A percentile compares a stretch with the other conserved stretches of the same genome.
These are phyloP conservation scores for Platypus cylindrus DNA, from an alignment of 2,888 invertebrate species.

Conservation along the genomic window DNA sequence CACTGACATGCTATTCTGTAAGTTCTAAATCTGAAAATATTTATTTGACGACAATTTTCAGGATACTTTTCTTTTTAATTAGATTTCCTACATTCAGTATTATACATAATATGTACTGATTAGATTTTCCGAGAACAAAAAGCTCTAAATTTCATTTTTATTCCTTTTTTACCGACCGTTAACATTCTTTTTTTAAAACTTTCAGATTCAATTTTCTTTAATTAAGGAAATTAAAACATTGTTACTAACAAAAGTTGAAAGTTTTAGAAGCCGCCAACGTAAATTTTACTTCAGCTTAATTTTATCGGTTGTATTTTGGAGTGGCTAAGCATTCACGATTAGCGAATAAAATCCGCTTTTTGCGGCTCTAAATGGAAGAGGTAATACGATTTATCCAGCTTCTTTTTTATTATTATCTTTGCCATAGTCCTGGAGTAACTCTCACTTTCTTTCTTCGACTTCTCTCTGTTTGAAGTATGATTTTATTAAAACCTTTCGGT, in stretches of 20 bases:
- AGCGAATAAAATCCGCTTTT: slow-evolving; percentile 12
- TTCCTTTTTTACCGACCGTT: not conserved
- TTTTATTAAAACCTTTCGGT: no score
- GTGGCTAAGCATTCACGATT: slow-evolving; percentile 12
- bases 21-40: no score
- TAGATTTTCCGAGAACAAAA: no score
- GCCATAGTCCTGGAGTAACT: no score
- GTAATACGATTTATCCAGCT: slow-evolving; percentile 11
- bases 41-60: no score
- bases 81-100: no score
- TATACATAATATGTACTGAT: no score
- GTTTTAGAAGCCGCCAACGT: slow-evolving; percentile 8
- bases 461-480: no score
- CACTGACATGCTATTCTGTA: no score
- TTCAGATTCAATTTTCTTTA: slow-evolving; percentile 5
- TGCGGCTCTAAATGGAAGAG: slow-evolving; percentile 3
- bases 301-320: slow-evolving; percentile 13
- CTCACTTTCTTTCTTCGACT: no score
- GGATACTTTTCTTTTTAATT: no score
- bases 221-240: slow-evolving; percentile 7
- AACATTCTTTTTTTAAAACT: slow-evolving; percentile 2
- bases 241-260: slow-evolving; percentile 3
- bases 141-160: no score
- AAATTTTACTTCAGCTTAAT: slow-evolving; percentile 11
- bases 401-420: slow-evolving; percentile 4